Conservation (phyloP, 2,113 vertebrate species). For the Lichenostomus cassidix region DNA sequence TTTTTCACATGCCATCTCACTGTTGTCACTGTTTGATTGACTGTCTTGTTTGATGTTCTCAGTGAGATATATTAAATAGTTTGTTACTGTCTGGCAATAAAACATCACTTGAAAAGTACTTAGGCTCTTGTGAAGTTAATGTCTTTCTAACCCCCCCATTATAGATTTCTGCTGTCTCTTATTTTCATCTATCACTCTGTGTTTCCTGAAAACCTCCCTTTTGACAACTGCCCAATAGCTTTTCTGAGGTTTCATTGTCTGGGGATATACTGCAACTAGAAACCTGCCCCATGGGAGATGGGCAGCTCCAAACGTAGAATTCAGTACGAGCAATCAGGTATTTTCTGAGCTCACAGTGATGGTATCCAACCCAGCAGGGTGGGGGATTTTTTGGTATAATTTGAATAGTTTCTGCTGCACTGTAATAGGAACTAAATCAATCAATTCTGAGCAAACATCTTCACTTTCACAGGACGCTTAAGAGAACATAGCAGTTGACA, state of each 20-base stretch:
- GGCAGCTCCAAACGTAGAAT: constrained; percentile 7
- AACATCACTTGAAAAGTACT: background rate
- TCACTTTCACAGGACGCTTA: background rate
- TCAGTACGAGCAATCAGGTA: background rate
- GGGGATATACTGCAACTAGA: background rate
- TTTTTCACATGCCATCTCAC: constrained; percentile 47
- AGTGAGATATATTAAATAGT: background rate
- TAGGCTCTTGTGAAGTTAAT: background rate
- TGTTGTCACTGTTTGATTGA: constrained; percentile 53
- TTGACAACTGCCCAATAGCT: background rate
- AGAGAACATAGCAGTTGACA: background rate
- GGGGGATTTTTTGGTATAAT: background rate
- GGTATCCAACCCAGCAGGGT: background rate
- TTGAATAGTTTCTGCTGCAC: constrained; percentile 35
- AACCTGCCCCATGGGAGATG: background rate
- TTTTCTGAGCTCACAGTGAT: background rate
- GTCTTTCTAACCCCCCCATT: background rate
- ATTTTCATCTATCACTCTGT: background rate
- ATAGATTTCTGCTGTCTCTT: background rate
- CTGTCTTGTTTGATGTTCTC: constrained; percentile 33
- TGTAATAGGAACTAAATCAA: background rate
- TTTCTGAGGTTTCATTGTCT: background rate
- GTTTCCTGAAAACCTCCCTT: background rate
- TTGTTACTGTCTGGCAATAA: background rate
- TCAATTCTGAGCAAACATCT: background rate